Percentiles rank a stretch among this genome's conserved stretches.
phyloP scores from a whole-genome alignment of 1,140 invertebrate species.

The Halotydeus destructor region DNA sequence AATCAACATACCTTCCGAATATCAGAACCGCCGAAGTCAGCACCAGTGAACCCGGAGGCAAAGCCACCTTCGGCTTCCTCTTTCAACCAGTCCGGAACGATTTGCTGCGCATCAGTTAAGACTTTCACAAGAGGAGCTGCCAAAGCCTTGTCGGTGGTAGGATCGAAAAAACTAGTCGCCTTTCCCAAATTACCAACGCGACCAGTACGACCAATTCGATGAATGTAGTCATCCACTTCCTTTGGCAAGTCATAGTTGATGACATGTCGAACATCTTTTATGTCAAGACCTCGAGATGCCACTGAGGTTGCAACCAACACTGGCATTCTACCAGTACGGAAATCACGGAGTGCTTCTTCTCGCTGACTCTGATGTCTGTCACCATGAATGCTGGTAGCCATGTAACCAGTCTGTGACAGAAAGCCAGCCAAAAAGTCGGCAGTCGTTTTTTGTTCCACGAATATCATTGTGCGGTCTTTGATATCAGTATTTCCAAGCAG shows the following conservation, averaged over 20 bases:
- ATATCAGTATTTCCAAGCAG: conserved; percentile 35
- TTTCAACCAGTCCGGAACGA: conserved; percentile 21
- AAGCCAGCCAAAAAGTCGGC: conserved; percentile 67
- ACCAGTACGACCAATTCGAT: conserved; percentile 88
- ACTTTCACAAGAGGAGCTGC: conserved; percentile 44
- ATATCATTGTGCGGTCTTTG: conserved; percentile 42
- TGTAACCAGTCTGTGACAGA: conserved; percentile 41
- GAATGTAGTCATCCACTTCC: conserved; percentile 90
- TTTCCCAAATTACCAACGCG: conserved; percentile 46
- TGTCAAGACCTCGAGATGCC: conserved; percentile 66
- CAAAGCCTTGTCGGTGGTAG: conserved; percentile 35
- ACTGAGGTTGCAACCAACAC: conserved; percentile 79
- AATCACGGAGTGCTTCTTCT: conserved; percentile 63
- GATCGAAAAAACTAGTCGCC: conserved; percentile 80
- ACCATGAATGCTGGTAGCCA: conserved; percentile 75
- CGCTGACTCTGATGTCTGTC: conserved; percentile 69
- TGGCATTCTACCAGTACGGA: conserved; percentile 44
- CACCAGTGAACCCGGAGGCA: not conserved
- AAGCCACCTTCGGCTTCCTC: not conserved
- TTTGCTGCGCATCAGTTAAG: conserved; percentile 27
- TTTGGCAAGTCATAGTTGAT: conserved; percentile 90
- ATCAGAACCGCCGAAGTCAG: not conserved
- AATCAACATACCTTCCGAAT: conserved; percentile 2
- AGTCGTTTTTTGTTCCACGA: conserved; percentile 67
- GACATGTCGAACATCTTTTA: conserved; percentile 88